Base-by-base conservation (phyloP, 1,140 invertebrate species). In the Diabrotica undecimpunctata region DNA sequence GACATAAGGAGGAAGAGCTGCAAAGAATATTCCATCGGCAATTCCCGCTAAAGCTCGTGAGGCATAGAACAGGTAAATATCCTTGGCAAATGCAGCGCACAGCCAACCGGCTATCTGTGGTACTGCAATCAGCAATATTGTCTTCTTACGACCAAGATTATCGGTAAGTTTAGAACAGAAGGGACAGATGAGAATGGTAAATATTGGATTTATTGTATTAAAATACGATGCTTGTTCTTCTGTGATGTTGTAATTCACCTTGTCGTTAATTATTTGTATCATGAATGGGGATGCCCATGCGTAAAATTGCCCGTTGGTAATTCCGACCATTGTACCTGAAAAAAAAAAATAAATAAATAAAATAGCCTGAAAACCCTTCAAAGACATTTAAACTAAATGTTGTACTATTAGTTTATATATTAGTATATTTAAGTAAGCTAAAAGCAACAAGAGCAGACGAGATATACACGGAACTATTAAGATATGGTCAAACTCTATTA, bases 31-130 rank as follows among this genome's bases (percentile, higher is more conserved):
- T 8, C 66, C 73, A 61, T 76, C 71, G 3, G 61, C 72, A 0
- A 77, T 41, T 25, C 77, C 77, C n/a, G 62, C 39, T 12, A 74
- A 54, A 51, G 72, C 59, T 55, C 72, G 61, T 9, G 64, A 64
- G 7, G 70, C 56, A 61, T 69, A 74, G 14, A 72, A 66, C 10
- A 68, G 12, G 14, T 65, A 65, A 0, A 69, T 55, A 7, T 64
- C 59, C 62, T 54, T 67, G 7, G 72, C 65, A 9, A 68, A 51
- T 5, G 67, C 62, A 7, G 65, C 59, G 2, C 69, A 55, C 10
- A 71, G 55, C 66, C 69, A 69, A 36, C 60, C 54, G 9, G 62
- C 51, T 8, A 55, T 36, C 10, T 72, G 69, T 1, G 70, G 67
- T 54, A 74, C 50, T 25, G 61, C 51, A 13, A 68, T 38, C 5